Base-by-base conservation (phyloP, 2,113 vertebrate species). In the Cottus gobio region DNA sequence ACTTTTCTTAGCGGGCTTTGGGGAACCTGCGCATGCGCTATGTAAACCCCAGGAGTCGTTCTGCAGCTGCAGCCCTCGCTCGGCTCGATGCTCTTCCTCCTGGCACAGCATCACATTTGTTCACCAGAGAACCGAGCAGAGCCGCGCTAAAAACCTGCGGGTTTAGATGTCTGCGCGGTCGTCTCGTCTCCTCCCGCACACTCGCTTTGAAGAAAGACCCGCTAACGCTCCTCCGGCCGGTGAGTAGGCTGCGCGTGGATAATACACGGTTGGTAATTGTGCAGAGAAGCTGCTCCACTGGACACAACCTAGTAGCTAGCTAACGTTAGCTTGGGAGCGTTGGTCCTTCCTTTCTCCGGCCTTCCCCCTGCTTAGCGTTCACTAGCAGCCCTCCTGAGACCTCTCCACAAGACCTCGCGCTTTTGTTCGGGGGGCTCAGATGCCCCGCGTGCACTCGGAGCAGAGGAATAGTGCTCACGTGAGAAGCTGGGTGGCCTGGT, bases 101-200 rank as follows among this genome's bases (percentile, higher is more conserved):
- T 87, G 80, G 85, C 84, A 77, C 61, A 84, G 67, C 79, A 80
- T 86, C 83, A 68, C 64, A 22, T 83, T 79, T 85, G 80, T 86
- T 65, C 76, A 37, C 31, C 50, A 20, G 3, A 30, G 72, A 86
- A 64, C 67, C 2, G 80, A 22, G 60, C 50, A 2, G 61, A 81
- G 18, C 39, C 18, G 26, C 30, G 36, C 15, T 24, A 63, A 44
- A 3, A 80, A 78, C 71, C 65, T 7, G 31, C 60, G 31, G 20
- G 68, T 39, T 58, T 82, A 73, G 85, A 89, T 85, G 80, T 77
- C 37, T 66, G 18, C 52, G 24, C 20, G 50, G 48, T 26, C 76
- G 2, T 10, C 18, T 52, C 28, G 24, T 9, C 52, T 42, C 30
- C 39, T 37, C 20, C 44, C 5, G 28, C 24, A 4, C 57, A 18